Conservation (phyloP, 2,797 vertebrate genomes). For the Neosilurus mollespiculum region DNA sequence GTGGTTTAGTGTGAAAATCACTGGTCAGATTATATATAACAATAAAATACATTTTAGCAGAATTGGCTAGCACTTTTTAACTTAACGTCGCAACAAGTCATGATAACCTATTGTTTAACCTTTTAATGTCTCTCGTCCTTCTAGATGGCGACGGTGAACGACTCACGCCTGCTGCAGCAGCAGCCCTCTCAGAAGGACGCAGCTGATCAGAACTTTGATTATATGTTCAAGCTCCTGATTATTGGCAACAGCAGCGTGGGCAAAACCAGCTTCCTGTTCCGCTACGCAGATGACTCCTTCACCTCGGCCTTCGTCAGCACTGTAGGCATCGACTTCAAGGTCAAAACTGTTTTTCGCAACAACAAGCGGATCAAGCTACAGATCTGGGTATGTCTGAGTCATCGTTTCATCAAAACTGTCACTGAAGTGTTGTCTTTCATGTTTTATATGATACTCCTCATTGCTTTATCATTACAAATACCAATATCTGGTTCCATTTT, state of each 20-base stretch:
- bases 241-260: slow-evolving; percentile 83
- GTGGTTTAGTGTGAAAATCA: background rate
- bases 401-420: background rate
- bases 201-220: slow-evolving; percentile 82
- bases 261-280: slow-evolving; percentile 81
- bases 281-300: slow-evolving; percentile 80
- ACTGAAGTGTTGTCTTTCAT: background rate
- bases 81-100: too few species aligned
- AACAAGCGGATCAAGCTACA: slow-evolving; percentile 83
- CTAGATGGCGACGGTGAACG: slow-evolving; percentile 82
- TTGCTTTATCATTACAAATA: background rate
- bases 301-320: slow-evolving; percentile 81
- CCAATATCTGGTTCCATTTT: background rate
- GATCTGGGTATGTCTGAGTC: slow-evolving; percentile 76
- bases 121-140: slow-evolving; percentile 5
- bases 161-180: slow-evolving; percentile 74
- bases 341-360: slow-evolving; percentile 80
- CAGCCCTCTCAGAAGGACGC: slow-evolving; percentile 82
- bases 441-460: too few species aligned
- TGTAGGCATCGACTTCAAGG: slow-evolving; percentile 82
- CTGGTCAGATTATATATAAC: slow-evolving; percentile 2
- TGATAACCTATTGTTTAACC: background rate
- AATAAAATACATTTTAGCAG: background rate
- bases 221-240: slow-evolving; percentile 82
- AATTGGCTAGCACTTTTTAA: too few species aligned